Evolutionary conservation across 2,113 vertebrate genomes (phyloP).

Genomic region (Peromyscus leucopus): DNA sequence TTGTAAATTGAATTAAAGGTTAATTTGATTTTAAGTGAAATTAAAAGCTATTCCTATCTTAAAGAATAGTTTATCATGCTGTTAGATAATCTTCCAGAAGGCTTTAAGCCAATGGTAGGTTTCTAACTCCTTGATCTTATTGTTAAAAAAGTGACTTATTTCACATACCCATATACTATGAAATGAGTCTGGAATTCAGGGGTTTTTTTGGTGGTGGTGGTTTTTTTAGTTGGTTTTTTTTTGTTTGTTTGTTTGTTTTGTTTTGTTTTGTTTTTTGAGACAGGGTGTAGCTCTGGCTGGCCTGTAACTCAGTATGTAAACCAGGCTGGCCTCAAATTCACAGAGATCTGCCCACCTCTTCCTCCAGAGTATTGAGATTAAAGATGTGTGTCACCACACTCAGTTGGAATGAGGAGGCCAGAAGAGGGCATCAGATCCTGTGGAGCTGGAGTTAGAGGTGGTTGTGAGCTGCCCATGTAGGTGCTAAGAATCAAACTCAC

Average conservation of each 20-base stretch:
- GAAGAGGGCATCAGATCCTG: background rate
- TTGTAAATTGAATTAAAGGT: slow-evolving; percentile 24
- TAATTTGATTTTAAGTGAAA: slow-evolving; percentile 53
- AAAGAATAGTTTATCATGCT: slow-evolving; percentile 55
- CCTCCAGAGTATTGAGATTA: background rate
- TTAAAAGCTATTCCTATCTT: slow-evolving; percentile 42
- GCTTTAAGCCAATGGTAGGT: slow-evolving; percentile 40
- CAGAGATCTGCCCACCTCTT: background rate
- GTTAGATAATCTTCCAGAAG: slow-evolving; percentile 49
- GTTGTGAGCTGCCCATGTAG: background rate
- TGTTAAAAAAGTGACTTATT: slow-evolving; percentile 67
- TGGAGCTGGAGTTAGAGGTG: background rate
- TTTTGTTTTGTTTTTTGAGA: background rate
- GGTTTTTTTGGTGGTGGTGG: background rate
- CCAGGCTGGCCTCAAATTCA: background rate
- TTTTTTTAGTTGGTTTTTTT: background rate
- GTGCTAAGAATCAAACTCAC: too few relatives aligned
- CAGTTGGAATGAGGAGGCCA: background rate
- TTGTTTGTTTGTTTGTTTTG: background rate
- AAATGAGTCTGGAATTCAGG: slow-evolving; percentile 60
- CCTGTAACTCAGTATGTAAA: background rate
- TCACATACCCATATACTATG: slow-evolving; percentile 48
- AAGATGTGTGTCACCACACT: background rate
- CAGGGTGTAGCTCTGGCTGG: background rate
- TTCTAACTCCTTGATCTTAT: slow-evolving; percentile 55